A percentile compares a stretch with the other conserved stretches of the same genome.
Conservation (phyloP, 2,797 vertebrate genomes). For the Todus mexicanus region DNA sequence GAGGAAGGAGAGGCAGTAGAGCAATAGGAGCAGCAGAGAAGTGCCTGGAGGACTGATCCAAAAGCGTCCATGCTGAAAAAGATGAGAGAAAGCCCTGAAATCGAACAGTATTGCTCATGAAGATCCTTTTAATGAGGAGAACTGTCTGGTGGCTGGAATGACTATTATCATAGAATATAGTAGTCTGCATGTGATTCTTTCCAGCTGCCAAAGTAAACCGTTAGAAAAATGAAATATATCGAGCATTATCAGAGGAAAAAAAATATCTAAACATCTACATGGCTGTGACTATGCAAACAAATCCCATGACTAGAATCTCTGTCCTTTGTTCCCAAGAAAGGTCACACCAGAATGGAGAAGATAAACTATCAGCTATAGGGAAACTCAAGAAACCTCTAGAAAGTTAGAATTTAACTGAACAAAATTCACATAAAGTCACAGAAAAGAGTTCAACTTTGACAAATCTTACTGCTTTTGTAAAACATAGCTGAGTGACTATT, state of each 20-base stretch:
- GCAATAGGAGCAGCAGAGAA: neutral
- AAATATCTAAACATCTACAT: neutral
- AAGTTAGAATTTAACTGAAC: neutral
- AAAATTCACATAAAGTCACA: neutral
- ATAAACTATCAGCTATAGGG: accelerated
- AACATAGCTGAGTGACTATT: neutral
- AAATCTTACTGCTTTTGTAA: neutral
- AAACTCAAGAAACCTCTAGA: neutral
- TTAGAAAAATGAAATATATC: neutral
- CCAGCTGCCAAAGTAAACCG: neutral
- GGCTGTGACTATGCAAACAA: neutral
- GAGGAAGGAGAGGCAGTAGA: neutral
- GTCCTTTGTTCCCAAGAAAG: neutral
- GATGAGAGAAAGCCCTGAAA: neutral
- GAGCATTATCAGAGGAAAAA: neutral
- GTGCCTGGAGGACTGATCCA: neutral
- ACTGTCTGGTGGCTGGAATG: neutral
- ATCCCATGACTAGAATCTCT: neutral
- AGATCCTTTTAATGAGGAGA: neutral
- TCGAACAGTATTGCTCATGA: neutral
- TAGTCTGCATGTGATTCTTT: neutral
- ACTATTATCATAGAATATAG: neutral
- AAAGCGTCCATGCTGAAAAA: neutral
- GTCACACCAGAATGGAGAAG: neutral
- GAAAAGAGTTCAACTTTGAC: neutral